These are phyloP conservation scores for Meandrusa payeni DNA, from an alignment of 2,888 invertebrate genomes.

Conservation along the genomic window DNA sequence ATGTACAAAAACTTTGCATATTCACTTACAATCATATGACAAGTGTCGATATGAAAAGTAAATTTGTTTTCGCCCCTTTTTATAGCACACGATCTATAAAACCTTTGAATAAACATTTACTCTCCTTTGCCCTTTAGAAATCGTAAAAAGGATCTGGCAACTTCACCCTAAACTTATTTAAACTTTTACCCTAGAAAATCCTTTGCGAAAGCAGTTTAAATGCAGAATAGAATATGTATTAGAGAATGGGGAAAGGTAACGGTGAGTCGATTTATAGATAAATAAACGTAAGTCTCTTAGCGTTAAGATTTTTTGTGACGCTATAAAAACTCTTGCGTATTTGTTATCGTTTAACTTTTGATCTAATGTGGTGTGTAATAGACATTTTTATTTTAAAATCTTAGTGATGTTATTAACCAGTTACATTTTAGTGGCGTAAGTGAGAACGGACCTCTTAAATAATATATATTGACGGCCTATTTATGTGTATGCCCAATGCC, in stretches of 20 bases:
- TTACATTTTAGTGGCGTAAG: too few species aligned
- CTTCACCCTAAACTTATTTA: slow-evolving; percentile 77
- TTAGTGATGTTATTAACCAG: too few species aligned
- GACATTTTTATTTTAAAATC: too few species aligned
- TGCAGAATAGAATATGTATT: slow-evolving; percentile 73
- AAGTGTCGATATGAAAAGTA: slow-evolving; percentile 22
- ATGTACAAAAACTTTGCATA: neutral
- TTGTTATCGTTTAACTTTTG: neutral
- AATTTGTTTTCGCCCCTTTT: slow-evolving; percentile 40
- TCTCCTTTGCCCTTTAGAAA: slow-evolving; percentile 74
- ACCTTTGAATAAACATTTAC: slow-evolving; percentile 78
- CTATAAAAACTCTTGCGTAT: neutral
- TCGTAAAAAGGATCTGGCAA: slow-evolving; percentile 74
- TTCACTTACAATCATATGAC: slow-evolving; percentile 13
- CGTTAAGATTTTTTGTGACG: slow-evolving; percentile 21
- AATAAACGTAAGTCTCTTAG: slow-evolving; percentile 42
- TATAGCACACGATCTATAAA: slow-evolving; percentile 67
- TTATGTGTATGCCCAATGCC: too few species aligned
- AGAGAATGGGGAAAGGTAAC: slow-evolving; percentile 54
- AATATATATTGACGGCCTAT: too few species aligned
- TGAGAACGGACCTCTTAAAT: too few species aligned
- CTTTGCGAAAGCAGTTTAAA: slow-evolving; percentile 73
- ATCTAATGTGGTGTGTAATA: too few species aligned
- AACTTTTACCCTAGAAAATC: slow-evolving; percentile 77
- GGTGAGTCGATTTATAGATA: slow-evolving; percentile 48